Evolutionary conservation across 2,797 vertebrate species (phyloP).

Genomic region (Meriones psammophilus): DNA sequence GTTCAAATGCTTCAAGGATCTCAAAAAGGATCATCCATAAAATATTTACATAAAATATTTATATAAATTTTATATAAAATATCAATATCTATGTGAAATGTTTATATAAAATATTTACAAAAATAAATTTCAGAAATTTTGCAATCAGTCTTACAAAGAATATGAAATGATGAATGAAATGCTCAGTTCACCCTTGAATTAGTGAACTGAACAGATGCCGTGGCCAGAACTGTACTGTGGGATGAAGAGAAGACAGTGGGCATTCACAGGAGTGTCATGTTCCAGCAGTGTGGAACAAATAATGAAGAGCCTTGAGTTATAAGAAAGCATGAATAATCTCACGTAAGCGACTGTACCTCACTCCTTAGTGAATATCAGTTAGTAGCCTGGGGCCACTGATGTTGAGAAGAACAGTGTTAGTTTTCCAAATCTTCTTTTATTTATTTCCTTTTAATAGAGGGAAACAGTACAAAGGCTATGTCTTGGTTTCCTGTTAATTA

Average conservation of each 20-base stretch:
- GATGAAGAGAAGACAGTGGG: neutral
- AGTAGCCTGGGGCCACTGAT: neutral
- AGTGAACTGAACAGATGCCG: neutral
- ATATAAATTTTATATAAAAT: neutral
- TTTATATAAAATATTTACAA: neutral
- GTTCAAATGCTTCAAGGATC: neutral
- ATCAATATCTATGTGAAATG: too few relatives aligned
- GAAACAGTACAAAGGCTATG: neutral
- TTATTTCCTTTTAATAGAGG: slow-evolving; percentile 49
- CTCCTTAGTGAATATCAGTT: neutral
- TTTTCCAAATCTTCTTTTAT: slow-evolving; percentile 13
- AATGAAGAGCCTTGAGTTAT: neutral
- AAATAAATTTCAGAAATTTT: slow-evolving; percentile 2
- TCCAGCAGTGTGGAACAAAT: neutral
- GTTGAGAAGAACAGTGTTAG: slow-evolving; percentile 1
- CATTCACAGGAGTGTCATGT: neutral
- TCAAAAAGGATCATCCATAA: neutral
- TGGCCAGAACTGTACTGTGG: neutral
- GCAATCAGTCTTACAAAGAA: neutral
- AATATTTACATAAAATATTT: slow-evolving; percentile 14
- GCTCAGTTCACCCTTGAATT: neutral
- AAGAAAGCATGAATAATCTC: neutral
- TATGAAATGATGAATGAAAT: slow-evolving; percentile 53
- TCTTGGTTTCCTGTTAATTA: neutral
- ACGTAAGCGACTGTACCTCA: neutral